Evolutionary conservation across 2,797 vertebrate species (phyloP), one percentile per base, ranked within the genome.

Genomic region (Allobates femoralis): DNA sequence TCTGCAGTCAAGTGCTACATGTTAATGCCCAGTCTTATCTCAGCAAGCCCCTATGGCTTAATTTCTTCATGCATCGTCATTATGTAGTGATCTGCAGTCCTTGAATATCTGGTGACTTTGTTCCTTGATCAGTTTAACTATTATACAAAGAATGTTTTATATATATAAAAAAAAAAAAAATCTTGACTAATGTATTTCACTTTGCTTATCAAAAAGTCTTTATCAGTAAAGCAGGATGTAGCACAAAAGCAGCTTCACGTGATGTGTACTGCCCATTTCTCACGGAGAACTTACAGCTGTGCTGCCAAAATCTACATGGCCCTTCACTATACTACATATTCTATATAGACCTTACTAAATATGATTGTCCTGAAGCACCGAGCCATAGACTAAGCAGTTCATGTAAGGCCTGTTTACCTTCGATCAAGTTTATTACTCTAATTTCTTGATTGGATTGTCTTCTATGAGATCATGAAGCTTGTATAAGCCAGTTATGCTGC

Each of bases 371-470:
- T 46, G 34, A 23, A 41, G 32, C 26, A 21, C 28, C 10, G 74
- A 62, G 51, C 50, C 71, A n/a, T 16, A 26, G 71, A 26, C 71
- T 34, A 37, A 75, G 19, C 32, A 32, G 66, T 76, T 87, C 60
- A 60, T 50, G 7, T 79, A 3, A 64, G 81, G 86, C 15, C 66
- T 34, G 15, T 62, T 84, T 87, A 28, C 64, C 28, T 30, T 78
- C 80, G 11, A 18, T 78, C 41, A 76, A 28, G 56, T 81, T 28
- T 67, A 82, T 86, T 86, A 55, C 32, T 69, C 41, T 86, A 86
- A 86, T 76, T 58, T 86, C 79, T 37, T 86, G 71, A 86, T 86
- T 76, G 85, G 85, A 86, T 86, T 86, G 60, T 67, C 85, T 80
- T 26, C 79, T 30, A 41, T 81, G 85, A 86, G 85, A 86, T 86